Percentiles rank a stretch among this genome's conserved stretches.
These are phyloP conservation scores for Mesorhabditis spiculigera DNA, from an alignment of 2,888 invertebrate species.

Conservation along the genomic window DNA sequence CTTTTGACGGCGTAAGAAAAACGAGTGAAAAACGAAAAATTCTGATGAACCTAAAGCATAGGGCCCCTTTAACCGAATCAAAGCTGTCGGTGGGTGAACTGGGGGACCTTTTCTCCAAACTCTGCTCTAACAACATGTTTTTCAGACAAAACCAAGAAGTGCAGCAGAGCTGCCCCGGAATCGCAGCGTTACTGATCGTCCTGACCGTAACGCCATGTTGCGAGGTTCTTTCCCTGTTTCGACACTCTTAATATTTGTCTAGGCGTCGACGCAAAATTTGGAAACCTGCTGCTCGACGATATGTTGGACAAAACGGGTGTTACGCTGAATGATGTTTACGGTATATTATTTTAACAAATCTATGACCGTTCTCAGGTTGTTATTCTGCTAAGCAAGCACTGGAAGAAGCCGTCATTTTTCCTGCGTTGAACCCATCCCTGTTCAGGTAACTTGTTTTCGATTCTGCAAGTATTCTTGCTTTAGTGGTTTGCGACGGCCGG, in stretches of 20 bases:
- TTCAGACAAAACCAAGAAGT: no score
- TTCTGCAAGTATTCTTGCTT: neutral
- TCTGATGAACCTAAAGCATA: no score
- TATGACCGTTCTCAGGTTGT: slow-evolving; percentile 61
- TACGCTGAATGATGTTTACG: slow-evolving; percentile 25
- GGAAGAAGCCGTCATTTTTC: slow-evolving; percentile 68
- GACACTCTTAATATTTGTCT: neutral
- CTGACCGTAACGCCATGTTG: neutral
- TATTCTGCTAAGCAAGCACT: slow-evolving; percentile 82
- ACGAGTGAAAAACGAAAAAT: no score
- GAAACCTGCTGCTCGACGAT: slow-evolving; percentile 34
- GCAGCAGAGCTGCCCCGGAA: no score
- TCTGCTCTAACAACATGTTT: no score
- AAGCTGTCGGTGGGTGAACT: no score
- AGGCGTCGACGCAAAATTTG: slow-evolving; percentile 31
- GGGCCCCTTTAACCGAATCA: no score
- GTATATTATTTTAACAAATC: neutral
- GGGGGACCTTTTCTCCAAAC: no score
- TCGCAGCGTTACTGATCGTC: no score
- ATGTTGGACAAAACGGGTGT: slow-evolving; percentile 36
- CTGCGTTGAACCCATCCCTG: slow-evolving; percentile 75
- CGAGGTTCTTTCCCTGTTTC: neutral
- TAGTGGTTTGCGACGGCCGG: slow-evolving; percentile 90
- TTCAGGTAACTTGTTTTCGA: slow-evolving; percentile 63
- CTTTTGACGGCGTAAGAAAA: no score